Conservation (phyloP, 2,797 vertebrate species). For the Salarias fasciatus region DNA sequence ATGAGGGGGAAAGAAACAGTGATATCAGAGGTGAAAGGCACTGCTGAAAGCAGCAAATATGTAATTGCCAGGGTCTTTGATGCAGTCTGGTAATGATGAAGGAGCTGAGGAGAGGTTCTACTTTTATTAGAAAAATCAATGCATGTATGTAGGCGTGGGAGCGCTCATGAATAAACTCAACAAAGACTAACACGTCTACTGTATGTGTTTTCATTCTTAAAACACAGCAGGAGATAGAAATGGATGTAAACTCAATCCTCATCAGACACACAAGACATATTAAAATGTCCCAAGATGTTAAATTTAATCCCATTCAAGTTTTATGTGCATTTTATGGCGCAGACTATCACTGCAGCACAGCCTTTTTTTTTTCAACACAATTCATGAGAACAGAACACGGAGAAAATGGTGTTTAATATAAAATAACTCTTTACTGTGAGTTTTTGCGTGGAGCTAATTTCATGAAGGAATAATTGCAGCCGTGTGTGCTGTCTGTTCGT, state of each 20-base stretch:
- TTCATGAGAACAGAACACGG: neutral
- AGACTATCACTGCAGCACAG: neutral
- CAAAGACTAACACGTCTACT: no score
- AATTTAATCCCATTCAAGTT: neutral
- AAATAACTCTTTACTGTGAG: constrained; percentile 16
- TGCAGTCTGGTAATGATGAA: constrained; percentile 42
- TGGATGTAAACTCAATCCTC: neutral
- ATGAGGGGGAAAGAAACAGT: constrained; percentile 30
- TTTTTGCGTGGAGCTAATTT: constrained; percentile 29
- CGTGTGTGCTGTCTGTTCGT: constrained; percentile 10
- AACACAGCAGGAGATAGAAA: no score
- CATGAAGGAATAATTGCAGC: constrained; percentile 26
- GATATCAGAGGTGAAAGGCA: constrained; percentile 25
- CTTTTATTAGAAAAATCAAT: constrained; percentile 6
- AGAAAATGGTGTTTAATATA: constrained; percentile 9
- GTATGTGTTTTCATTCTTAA: no score
- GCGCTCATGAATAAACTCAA: constrained; percentile 6
- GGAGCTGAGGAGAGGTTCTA: constrained; percentile 16
- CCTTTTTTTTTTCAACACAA: constrained; percentile 6
- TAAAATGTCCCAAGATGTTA: neutral
- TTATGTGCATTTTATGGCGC: constrained; percentile 1
- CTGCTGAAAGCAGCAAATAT: constrained; percentile 23
- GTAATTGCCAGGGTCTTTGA: constrained; percentile 39
- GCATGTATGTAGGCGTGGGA: constrained; percentile 7
- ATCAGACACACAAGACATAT: neutral